These are phyloP conservation scores for Galerucella nymphaeae DNA, from an alignment of 2,888 invertebrate species.

Conservation along the genomic window DNA sequence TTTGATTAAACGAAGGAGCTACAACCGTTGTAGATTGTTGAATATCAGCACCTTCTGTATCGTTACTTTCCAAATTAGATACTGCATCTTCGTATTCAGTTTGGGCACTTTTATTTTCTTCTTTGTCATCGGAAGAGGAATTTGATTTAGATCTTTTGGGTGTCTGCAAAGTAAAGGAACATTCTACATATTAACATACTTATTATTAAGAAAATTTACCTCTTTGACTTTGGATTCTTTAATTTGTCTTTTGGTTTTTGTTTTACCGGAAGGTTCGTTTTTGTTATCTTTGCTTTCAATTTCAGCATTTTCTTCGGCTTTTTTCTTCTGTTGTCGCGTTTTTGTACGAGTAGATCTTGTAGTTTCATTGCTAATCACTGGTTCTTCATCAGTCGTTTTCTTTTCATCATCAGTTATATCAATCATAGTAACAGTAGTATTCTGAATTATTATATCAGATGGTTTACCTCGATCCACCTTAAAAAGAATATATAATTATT, in stretches of 20 bases:
- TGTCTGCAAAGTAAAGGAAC: too few relatives aligned
- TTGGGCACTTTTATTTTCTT: conserved; percentile 46
- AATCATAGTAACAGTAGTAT: conserved; percentile 47
- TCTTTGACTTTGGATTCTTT: conserved; percentile 19
- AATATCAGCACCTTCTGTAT: conserved; percentile 44
- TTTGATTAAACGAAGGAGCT: conserved; percentile 36
- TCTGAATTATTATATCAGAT: conserved; percentile 55
- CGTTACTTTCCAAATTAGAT: conserved; percentile 42
- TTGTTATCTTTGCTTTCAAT: not conserved
- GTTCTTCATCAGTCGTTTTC: conserved; percentile 19
- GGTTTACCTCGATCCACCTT: conserved; percentile 34
- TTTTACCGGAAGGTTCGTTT: conserved; percentile 18
- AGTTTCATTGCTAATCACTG: not conserved
- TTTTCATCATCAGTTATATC: conserved; percentile 45
- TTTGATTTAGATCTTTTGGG: conserved; percentile 20
- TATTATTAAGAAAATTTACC: not conserved
- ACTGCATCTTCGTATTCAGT: conserved; percentile 66
- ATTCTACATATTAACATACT: too few relatives aligned
- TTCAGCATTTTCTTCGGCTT: conserved; percentile 11
- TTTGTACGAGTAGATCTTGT: conserved; percentile 36
- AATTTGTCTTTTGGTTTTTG: conserved; percentile 25
- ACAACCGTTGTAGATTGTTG: conserved; percentile 18
- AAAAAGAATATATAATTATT: not conserved
- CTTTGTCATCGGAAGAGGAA: conserved; percentile 21
- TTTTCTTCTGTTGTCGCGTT: conserved; percentile 31